Evolutionary conservation across 1,140 invertebrate genomes (phyloP), one percentile per base, ranked within the genome.

Genomic region (Contarinia nasturtii): DNA sequence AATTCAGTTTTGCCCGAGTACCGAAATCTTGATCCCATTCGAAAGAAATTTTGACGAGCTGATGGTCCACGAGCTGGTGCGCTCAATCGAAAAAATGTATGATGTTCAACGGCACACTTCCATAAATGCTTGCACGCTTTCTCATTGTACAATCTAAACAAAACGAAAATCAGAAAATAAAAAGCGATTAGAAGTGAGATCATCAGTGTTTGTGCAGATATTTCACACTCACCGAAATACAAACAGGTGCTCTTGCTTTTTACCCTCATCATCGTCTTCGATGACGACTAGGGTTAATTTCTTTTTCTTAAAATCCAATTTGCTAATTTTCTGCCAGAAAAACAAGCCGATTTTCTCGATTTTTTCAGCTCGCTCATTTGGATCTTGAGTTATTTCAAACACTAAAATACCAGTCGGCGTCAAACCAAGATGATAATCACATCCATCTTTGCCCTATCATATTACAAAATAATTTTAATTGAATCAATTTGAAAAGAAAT

Each of bases 31-130:
- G 92, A 96, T 22, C 91, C 92, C 86, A 96, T 93, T 48, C 92
- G 73, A 67, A 96, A 94, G 66, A 97, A 95, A 65, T 94, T 96
- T 60, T 96, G 91, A 22, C 88, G 71, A 0, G 83, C 82, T 18
- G 79, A 86, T 0, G 83, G 84, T 2, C 86, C 85, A 64, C 93
- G 92, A 0, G 88, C 81, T 0, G 90, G 85, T 21, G 86, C 88
- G 51, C 86, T 77, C 14, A 98, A 68, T 53, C 94, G 76, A 74
- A 98, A 99, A 72, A 99, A 99, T 0, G 92, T 87, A 66, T 98
- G 94, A 70, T 98, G 91, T 63, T 99, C 95, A 1, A 98, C 88
- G 18, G 94, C 94, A 72, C 94, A 98, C 67, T 98, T 98, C 95
- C 96, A 98, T 49, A 99, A 68, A 67, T 98, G 94, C 66, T 99